Evolutionary conservation across 2,888 invertebrate genomes (phyloP).

Genomic region (Nasonia oneida): DNA sequence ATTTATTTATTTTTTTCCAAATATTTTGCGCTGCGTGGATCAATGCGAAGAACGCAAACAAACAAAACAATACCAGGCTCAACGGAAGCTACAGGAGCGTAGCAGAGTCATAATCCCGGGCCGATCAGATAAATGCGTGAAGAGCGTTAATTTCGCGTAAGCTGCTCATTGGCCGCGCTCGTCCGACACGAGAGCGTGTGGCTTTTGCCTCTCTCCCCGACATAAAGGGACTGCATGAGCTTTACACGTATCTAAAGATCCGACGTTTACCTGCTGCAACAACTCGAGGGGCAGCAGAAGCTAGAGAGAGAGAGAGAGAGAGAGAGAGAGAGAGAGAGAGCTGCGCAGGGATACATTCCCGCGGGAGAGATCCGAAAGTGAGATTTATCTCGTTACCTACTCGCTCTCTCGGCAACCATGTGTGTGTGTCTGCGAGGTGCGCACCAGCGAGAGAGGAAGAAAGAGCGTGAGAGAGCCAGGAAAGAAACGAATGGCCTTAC

Average conservation of each 20-base stretch:
- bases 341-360: constrained; percentile 63
- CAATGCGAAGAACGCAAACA: not conserved
- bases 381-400: constrained; percentile 69
- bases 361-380: constrained; percentile 68
- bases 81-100: not conserved
- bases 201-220: constrained; percentile 4
- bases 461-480: constrained; percentile 42
- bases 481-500: constrained; percentile 66
- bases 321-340: constrained; percentile 19
- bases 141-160: constrained; percentile 60
- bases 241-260: constrained; percentile 58
- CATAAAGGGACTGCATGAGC: constrained; percentile 48
- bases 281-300: constrained; percentile 31
- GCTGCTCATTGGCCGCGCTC: constrained; percentile 52
- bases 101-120: constrained; percentile 41
- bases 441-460: not conserved
- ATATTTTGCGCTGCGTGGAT: not conserved
- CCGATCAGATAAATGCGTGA: constrained; percentile 52
- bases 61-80: not conserved
- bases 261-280: constrained; percentile 55
- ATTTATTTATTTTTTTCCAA: not conserved
- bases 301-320: not conserved
- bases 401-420: constrained; percentile 35
- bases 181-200: constrained; percentile 37
- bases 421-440: constrained; percentile 20